Evolutionary conservation across 2,888 invertebrate genomes (phyloP).

Genomic region (Morpho deidamia): DNA sequence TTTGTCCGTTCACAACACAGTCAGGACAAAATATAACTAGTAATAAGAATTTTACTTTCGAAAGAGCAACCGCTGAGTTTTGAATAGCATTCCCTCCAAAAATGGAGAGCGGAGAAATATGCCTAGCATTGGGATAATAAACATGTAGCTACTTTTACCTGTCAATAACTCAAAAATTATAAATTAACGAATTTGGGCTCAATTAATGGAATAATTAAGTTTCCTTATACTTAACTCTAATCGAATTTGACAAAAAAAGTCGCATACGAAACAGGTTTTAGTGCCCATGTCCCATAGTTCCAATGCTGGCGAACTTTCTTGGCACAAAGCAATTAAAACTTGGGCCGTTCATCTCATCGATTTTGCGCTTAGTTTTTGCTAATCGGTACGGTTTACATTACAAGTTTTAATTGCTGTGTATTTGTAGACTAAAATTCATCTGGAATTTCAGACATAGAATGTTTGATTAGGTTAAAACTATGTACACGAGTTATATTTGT

Average conservation of each 20-base stretch:
- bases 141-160: too few species aligned
- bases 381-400: slow-evolving; percentile 46
- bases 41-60: too few species aligned
- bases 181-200: too few species aligned
- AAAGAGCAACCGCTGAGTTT: too few species aligned
- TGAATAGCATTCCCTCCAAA: too few species aligned
- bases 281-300: not conserved
- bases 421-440: slow-evolving; percentile 7
- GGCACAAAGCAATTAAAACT: slow-evolving; percentile 59
- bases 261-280: not conserved
- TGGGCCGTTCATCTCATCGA: slow-evolving; percentile 52
- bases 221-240: too few species aligned
- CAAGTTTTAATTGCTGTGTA: slow-evolving; percentile 54
- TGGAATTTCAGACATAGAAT: not conserved
- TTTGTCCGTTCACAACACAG: too few species aligned
- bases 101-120: too few species aligned
- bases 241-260: not conserved
- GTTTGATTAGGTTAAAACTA: not conserved
- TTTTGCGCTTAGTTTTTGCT: slow-evolving; percentile 52
- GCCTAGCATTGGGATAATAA: too few species aligned
- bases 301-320: not conserved
- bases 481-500: not conserved
- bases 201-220: too few species aligned
- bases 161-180: too few species aligned
- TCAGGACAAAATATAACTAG: too few species aligned